Evolutionary conservation across 2,797 vertebrate genomes (phyloP).

Genomic region (Leptodactylus fallax): DNA sequence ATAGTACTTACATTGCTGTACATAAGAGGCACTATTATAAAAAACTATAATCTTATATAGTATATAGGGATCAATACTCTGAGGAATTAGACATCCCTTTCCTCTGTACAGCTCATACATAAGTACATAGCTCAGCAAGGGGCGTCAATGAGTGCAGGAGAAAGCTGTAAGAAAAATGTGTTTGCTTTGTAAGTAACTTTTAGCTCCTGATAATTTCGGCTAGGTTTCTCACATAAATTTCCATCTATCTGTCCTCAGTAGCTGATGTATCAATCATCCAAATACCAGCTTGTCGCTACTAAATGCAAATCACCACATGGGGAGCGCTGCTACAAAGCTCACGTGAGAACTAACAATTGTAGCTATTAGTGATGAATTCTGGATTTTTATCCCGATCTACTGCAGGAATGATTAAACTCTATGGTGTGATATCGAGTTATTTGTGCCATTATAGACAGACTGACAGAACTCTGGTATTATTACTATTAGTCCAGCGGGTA

Average conservation of each 20-base stretch:
- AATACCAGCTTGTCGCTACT: constrained; percentile 18
- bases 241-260: not conserved
- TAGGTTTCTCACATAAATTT: constrained; percentile 4
- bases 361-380: not conserved
- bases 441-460: not conserved
- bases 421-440: not conserved
- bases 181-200: not conserved
- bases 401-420: not conserved
- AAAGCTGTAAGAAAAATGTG: not conserved
- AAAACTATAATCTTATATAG: no score
- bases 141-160: not conserved
- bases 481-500: not conserved
- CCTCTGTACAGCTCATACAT: not conserved
- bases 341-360: not conserved
- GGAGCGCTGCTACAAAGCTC: not conserved
- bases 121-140: not conserved
- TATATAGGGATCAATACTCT: not conserved
- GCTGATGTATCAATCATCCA: not conserved
- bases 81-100: not conserved
- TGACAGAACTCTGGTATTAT: not conserved
- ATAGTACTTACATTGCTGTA: no score
- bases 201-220: not conserved
- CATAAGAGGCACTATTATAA: no score
- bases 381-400: not conserved
- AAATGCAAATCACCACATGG: constrained; percentile 20